Evolutionary conservation across 2,888 invertebrate genomes (phyloP), one percentile per base, ranked within the genome.

Genomic region (Hoplodrina ambigua): DNA sequence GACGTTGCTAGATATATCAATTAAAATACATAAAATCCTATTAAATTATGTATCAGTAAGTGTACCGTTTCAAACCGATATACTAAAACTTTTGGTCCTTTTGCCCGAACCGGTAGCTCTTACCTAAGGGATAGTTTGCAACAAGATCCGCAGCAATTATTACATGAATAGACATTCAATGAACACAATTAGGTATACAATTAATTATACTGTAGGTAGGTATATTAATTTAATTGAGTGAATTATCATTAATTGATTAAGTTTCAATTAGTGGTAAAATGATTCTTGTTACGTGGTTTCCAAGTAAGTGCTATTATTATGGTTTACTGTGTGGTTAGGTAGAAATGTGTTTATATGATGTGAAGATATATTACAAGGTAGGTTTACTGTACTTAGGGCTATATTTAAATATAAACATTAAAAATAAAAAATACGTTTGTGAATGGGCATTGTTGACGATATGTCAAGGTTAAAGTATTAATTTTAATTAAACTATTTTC

Each of bases 191-290:
- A 44, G 11, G 6, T 44, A 20, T 10, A 75, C 46, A 64, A 73
- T 73, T 41, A 41, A 64, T 75, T 41, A 7, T 33, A 17, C 19
- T 64, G n/a, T 55, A 33, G 8, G n/a, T 55, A 33, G 8, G 53
- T 17, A 79, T 73, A 62, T 49, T 58, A 58, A 78, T 79, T 58
- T n/a, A 54, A 58, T 78, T 50, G 62, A 6, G 0, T 5, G 11
- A 62, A 73, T 74, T 25, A 79, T 74, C 49, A 44, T n/a, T 79
- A 58, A 79, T 72, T 73, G 55, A 58, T 59, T 59, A 30, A 30
- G 30, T 55, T 79, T 59, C 55, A 79, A 75, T 75, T 59, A 79
- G 55, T 19, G 10, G 15, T 17, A 15, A 44, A 50, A 59, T 44
- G 33, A 15, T 49, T 13, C 30, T 52, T 46, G 54, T 11, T 20